These are phyloP conservation scores for Balearica regulorum DNA, from an alignment of 2,797 vertebrate genomes.

Conservation along the genomic window DNA sequence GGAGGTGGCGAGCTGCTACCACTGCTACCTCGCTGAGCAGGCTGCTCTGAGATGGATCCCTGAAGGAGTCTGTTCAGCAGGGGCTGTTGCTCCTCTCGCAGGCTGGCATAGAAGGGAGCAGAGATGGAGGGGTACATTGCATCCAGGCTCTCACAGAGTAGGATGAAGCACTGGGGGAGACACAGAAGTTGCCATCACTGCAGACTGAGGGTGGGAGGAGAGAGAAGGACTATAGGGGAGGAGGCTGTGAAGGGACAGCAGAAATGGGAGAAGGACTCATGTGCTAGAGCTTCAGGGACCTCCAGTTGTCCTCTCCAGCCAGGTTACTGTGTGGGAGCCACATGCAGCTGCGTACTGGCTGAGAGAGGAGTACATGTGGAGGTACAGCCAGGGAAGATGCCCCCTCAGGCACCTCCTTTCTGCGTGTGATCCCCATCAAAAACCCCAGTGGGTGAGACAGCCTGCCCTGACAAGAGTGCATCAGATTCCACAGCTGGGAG, in stretches of 20 bases:
- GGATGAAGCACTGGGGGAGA: constrained; percentile 68
- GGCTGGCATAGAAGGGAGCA: constrained; percentile 64
- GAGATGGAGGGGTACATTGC: constrained; percentile 21
- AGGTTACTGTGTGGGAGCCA: neutral
- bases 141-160: constrained; percentile 72
- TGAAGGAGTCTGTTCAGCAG: constrained; percentile 66
- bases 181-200: neutral
- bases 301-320: neutral
- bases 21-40: neutral
- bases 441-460: neutral
- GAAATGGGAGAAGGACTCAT: neutral
- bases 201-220: neutral
- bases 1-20: neutral
- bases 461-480: neutral
- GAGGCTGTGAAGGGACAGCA: neutral
- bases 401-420: neutral
- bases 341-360: neutral
- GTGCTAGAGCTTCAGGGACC: neutral
- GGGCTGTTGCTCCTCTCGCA: constrained; percentile 49
- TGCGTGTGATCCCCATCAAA: neutral
- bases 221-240: neutral
- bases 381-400: neutral
- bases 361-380: neutral
- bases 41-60: constrained; percentile 47
- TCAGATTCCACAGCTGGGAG: neutral